These are phyloP conservation scores for Scrobipalpa atriplicella DNA, from an alignment of 2,888 invertebrate species.

Conservation along the genomic window DNA sequence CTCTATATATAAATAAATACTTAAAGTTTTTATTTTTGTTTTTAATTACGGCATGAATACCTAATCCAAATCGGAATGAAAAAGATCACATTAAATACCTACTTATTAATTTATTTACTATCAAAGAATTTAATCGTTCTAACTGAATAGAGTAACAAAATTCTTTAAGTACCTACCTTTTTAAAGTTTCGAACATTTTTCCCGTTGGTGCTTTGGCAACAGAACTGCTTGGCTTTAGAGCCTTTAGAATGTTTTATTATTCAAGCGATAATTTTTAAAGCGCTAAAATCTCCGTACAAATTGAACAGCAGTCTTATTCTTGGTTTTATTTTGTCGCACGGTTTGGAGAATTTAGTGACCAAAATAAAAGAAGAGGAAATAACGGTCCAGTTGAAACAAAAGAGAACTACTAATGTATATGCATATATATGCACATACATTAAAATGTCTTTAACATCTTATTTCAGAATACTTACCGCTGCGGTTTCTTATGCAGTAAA, in stretches of 20 bases:
- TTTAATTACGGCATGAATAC: too few relatives aligned
- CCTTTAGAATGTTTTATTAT: background rate
- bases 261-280: background rate
- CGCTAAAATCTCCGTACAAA: slow-evolving; percentile 1
- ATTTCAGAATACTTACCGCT: too few relatives aligned
- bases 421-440: background rate
- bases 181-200: background rate
- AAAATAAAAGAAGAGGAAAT: background rate
- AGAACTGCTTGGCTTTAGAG: background rate
- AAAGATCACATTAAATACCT: too few relatives aligned
- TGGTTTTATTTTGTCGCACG: slow-evolving; percentile 8
- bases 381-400: background rate
- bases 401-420: background rate
- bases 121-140: too few relatives aligned
- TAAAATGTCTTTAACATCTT: too few relatives aligned
- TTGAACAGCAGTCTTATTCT: background rate
- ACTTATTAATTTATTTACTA: too few relatives aligned
- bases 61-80: too few relatives aligned
- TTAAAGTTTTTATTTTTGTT: too few relatives aligned
- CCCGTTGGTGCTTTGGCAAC: background rate
- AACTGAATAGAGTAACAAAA: too few relatives aligned
- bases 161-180: too few relatives aligned
- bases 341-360: background rate
- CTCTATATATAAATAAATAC: too few relatives aligned
- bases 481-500: too few relatives aligned